Evolutionary conservation across 92 coral and sea anemone species (phyloP).

Genomic region (Parazoanthus darwini): DNA sequence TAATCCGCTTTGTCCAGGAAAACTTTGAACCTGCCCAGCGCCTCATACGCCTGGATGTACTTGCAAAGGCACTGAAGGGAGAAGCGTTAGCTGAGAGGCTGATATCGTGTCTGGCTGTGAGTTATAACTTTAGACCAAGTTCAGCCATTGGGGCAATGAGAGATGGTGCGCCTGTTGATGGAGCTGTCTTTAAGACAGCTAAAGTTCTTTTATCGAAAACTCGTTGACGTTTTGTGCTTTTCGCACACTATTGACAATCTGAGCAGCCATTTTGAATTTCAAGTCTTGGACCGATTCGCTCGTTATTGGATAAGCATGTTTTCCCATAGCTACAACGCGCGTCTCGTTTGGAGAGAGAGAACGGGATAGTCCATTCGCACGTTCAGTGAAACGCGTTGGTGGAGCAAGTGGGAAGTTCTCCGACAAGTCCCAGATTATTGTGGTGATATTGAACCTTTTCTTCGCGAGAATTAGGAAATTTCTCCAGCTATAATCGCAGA

Average conservation of each 20-base stretch:
- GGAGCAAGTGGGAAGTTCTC: no score
- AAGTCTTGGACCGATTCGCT: constrained; percentile 48
- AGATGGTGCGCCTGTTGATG: constrained; percentile 59
- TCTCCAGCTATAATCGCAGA: constrained; percentile 48
- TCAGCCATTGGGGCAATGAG: constrained; percentile 42
- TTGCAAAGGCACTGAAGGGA: constrained; percentile 62
- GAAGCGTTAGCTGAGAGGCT: constrained; percentile 51
- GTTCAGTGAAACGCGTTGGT: constrained; percentile 38
- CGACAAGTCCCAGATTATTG: no score
- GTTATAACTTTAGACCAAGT: constrained; percentile 41
- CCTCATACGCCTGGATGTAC: constrained; percentile 50
- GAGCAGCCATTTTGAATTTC: constrained; percentile 47
- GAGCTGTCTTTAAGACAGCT: constrained; percentile 48
- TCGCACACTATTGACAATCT: constrained; percentile 57
- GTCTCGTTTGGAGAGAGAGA: constrained; percentile 46
- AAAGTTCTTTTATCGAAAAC: neutral
- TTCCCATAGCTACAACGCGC: constrained; percentile 40
- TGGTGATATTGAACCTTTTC: neutral
- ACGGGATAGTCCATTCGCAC: constrained; percentile 53
- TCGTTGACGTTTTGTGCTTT: constrained; percentile 50
- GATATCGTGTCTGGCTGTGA: constrained; percentile 52
- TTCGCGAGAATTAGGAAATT: constrained; percentile 55
- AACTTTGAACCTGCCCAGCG: constrained; percentile 50
- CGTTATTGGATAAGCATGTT: constrained; percentile 24
- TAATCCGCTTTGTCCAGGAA: constrained; percentile 48